Evolutionary conservation across 2,888 invertebrate genomes (phyloP).

Genomic region (Acleris cristana): DNA sequence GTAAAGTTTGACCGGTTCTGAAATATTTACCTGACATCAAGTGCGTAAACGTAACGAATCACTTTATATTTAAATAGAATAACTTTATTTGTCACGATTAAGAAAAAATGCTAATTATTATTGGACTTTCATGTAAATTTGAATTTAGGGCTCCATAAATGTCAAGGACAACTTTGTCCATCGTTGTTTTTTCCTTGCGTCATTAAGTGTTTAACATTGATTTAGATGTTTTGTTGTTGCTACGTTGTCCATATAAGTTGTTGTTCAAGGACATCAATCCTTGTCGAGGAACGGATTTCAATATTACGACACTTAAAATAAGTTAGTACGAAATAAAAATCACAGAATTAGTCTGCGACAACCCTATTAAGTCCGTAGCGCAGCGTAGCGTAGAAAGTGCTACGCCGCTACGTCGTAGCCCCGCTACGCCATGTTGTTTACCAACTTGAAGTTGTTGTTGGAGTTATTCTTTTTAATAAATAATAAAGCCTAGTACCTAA

Average conservation of each 20-base stretch:
- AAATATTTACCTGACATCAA: not conserved
- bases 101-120: conserved; percentile 19
- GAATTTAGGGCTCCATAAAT: conserved; percentile 10
- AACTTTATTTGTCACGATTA: conserved; percentile 2
- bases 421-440: conserved; percentile 37
- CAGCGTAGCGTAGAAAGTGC: conserved; percentile 47
- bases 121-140: conserved; percentile 19
- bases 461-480: not conserved
- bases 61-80: not conserved
- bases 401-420: conserved; percentile 48
- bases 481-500: no score
- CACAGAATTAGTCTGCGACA: not conserved
- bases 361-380: conserved; percentile 10
- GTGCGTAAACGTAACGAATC: not conserved
- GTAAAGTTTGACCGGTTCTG: not conserved
- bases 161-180: conserved; percentile 13
- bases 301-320: no score
- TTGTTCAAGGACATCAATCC: no score
- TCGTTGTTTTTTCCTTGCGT: not conserved
- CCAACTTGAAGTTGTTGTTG: not conserved
- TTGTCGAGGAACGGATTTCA: no score
- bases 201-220: not conserved
- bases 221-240: no score
- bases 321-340: not conserved
- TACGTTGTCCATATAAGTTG: no score